Conservation (phyloP, 2,888 invertebrate species). For the Hemicrepidius hirtus region DNA sequence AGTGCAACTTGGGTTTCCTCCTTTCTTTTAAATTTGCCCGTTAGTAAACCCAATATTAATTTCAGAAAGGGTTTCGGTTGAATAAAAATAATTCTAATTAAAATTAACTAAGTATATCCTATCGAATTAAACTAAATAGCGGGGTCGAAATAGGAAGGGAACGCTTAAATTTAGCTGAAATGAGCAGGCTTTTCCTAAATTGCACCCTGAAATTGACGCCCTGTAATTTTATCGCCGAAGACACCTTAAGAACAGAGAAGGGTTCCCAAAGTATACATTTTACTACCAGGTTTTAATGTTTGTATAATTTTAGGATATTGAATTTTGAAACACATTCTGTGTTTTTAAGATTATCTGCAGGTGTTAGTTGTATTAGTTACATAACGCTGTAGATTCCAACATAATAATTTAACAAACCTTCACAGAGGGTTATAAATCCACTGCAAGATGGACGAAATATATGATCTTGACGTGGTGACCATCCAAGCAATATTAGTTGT, state of each 20-base stretch:
- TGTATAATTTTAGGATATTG: constrained; percentile 63
- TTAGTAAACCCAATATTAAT: constrained; percentile 14
- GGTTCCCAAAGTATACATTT: constrained; percentile 51
- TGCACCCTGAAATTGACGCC: constrained; percentile 65
- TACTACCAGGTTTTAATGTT: constrained; percentile 64
- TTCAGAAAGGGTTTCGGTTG: constrained; percentile 14
- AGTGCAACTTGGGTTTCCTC: background rate
- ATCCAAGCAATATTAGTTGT: no score
- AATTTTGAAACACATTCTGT: constrained; percentile 31
- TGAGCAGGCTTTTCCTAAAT: constrained; percentile 67
- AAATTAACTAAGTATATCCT: constrained; percentile 38
- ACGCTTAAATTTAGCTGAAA: constrained; percentile 55
- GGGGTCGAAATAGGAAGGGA: constrained; percentile 40
- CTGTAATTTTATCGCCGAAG: constrained; percentile 69
- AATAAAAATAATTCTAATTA: constrained; percentile 30
- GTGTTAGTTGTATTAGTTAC: constrained; percentile 7
- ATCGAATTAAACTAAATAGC: constrained; percentile 41
- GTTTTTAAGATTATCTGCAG: constrained; percentile 19
- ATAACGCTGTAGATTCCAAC: background rate
- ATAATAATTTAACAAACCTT: no score
- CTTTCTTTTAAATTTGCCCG: background rate
- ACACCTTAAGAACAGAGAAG: constrained; percentile 60
- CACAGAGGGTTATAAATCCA: no score
- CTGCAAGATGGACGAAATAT: no score
- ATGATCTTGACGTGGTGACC: no score